Percentiles rank a stretch among this genome's conserved stretches.
These are phyloP conservation scores for Todiramphus saurophagus DNA, from an alignment of 2,113 vertebrate species.

Conservation along the genomic window DNA sequence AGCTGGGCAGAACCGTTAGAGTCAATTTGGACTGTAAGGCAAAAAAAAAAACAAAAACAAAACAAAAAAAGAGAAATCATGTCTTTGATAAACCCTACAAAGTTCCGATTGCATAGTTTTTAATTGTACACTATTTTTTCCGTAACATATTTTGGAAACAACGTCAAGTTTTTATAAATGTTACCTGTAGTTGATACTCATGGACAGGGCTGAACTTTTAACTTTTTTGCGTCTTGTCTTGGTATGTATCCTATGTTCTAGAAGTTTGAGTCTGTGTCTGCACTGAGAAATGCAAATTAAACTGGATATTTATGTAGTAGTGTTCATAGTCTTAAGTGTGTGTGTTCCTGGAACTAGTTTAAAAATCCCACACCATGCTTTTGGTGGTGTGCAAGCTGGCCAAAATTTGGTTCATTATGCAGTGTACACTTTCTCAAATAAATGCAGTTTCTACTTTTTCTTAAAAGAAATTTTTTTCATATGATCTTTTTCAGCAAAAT, in stretches of 20 bases:
- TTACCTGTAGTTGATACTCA: constrained; percentile 43
- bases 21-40: not conserved
- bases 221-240: constrained; percentile 49
- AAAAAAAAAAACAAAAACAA: not conserved
- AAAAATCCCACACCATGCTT: constrained; percentile 67
- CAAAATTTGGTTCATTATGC: constrained; percentile 73
- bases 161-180: constrained; percentile 28
- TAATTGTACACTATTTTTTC: constrained; percentile 43
- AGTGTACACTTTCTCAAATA: constrained; percentile 70
- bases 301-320: constrained; percentile 75
- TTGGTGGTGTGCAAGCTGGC: constrained; percentile 71
- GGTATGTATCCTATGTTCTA: constrained; percentile 29
- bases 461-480: constrained; percentile 66
- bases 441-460: constrained; percentile 78
- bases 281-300: constrained; percentile 80
- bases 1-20: not conserved
- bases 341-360: constrained; percentile 67
- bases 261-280: constrained; percentile 72
- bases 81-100: not conserved
- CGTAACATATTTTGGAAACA: constrained; percentile 23
- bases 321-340: constrained; percentile 65
- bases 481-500: constrained; percentile 65
- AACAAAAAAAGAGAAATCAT: not conserved
- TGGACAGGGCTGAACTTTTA: constrained; percentile 59
- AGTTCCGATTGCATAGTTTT: constrained; percentile 1